Evolutionary conservation across 1,140 invertebrate species (phyloP), one percentile per base, ranked within the genome.

Genomic region (Lasioglossum albipes): DNA sequence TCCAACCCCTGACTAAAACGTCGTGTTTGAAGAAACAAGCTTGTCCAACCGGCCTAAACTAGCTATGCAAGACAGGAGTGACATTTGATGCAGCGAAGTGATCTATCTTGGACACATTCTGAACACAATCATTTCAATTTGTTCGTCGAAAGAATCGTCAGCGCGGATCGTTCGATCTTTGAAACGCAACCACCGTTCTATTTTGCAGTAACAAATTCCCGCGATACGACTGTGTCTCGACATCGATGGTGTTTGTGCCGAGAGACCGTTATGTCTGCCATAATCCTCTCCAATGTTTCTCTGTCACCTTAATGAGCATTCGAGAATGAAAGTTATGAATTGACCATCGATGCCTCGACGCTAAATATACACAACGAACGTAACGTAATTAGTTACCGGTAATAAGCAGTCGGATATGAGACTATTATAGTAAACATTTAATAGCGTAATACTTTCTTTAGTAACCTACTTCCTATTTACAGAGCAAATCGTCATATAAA

Each of bases 401-500:
- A 79, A 83, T 82, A 59, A 68, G 71, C 71, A 62, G 59, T 73
- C n/a, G 42, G 7, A 73, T 73, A 65, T 45, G 80, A 74, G 10
- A 36, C 31, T 69, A 79, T 66, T 75, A 57, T 84, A 87, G 70
- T 81, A 79, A 88, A 86, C 76, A 73, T 71, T 64, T 75, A 65
- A 78, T 85, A 82, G 57, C 72, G 68, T 86, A 88, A 79, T 88
- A 89, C 84, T 89, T 88, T 88, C 84, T 87, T 87, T 65, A 83
- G 27, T 79, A 80, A 79, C 79, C 82, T 89, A 88, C 71, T 73
- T 54, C 45, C 54, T 88, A 88, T 88, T 54, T 83, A 85, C 64
- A 89, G 75, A 81, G 85, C 65, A 82, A 89, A 87, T 83, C n/a
- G 83, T 57, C 69, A 85, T 88, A 88, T 88, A 88, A 86, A 86